A percentile compares a stretch with the other conserved stretches of the same genome.
Evolutionary conservation across 2,113 vertebrate genomes (phyloP).

Genomic region (Zapus hudsonius): DNA sequence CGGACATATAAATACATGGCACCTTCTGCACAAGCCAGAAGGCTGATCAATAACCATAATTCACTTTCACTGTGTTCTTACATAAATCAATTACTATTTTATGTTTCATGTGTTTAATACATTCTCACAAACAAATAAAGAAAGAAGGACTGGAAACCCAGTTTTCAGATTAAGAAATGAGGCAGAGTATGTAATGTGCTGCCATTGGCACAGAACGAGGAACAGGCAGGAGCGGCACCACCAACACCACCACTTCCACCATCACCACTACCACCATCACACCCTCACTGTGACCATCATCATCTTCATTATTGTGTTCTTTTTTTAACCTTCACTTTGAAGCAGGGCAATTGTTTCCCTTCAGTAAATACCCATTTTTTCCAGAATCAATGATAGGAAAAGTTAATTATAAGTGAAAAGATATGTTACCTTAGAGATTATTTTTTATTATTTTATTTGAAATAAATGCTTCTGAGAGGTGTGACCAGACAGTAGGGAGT

Average conservation of each 20-base stretch:
- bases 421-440: fast-evolving
- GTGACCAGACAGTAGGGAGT: fast-evolving
- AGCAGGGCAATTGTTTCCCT: not conserved
- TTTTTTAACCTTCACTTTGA: not conserved
- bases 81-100: fast-evolving
- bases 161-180: not conserved
- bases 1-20: too few relatives aligned
- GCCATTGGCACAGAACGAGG: not conserved
- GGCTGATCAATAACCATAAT: fast-evolving
- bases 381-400: not conserved
- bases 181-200: not conserved
- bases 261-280: not conserved
- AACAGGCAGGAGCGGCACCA: too few relatives aligned
- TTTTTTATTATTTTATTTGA: too few relatives aligned
- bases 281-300: not conserved
- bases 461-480: not conserved
- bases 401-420: not conserved
- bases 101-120: not conserved
- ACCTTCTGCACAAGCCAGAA: too few relatives aligned
- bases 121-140: fast-evolving
- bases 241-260: fast-evolving
- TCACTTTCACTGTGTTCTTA: not conserved
- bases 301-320: too few relatives aligned
- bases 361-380: not conserved
- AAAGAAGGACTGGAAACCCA: not conserved